Conservation (phyloP, 2,113 vertebrate species). For the Centropristis striata region DNA sequence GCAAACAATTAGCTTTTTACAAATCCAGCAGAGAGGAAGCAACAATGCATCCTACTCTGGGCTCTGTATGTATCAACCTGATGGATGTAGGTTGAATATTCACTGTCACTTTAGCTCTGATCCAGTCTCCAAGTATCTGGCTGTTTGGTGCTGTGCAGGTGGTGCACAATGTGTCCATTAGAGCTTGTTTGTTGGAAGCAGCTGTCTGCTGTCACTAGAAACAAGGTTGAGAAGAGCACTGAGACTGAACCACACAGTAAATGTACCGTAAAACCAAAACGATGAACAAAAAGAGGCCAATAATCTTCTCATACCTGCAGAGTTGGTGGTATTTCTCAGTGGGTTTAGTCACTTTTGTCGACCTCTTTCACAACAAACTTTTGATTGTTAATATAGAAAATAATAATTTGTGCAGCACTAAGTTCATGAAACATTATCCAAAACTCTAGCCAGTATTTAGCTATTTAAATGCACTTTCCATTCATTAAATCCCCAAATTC, state of each 20-base stretch:
- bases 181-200: not conserved
- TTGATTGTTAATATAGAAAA: not conserved
- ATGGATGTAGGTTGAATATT: too few relatives aligned
- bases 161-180: too few relatives aligned
- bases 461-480: not conserved
- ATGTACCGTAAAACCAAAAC: not conserved
- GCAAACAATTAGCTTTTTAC: too few relatives aligned
- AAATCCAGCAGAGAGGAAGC: not conserved
- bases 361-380: not conserved
- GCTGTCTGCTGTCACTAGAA: too few relatives aligned
- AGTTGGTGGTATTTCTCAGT: not conserved
- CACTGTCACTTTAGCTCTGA: not conserved
- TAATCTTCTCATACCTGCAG: not conserved
- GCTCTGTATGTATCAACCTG: too few relatives aligned
- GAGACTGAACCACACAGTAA: not conserved
- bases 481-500: conserved; percentile 8
- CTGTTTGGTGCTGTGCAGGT: not conserved
- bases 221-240: not conserved
- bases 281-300: not conserved
- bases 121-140: too few relatives aligned
- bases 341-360: too few relatives aligned
- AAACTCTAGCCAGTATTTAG: not conserved
- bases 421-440: not conserved
- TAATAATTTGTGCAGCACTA: not conserved
- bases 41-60: too few relatives aligned